Conservation (phyloP, 2,797 vertebrate species). For the Sebastes iracundus region DNA sequence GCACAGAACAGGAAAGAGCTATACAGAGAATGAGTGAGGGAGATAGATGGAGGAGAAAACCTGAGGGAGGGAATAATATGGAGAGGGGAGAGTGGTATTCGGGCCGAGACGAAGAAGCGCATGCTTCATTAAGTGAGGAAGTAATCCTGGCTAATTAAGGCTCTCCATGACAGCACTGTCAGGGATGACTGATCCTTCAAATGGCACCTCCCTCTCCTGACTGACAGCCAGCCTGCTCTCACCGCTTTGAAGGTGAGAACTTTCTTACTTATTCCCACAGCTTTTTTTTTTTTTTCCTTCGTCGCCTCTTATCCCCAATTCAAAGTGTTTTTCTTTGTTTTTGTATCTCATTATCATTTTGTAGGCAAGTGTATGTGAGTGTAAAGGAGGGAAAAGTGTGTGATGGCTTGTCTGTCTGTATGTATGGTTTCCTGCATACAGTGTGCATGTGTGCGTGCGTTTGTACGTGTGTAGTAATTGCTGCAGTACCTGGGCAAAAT, state of each 20-base stretch:
- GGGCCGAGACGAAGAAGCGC: slow-evolving; percentile 78
- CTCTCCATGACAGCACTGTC: slow-evolving; percentile 85
- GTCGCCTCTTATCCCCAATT: slow-evolving; percentile 70
- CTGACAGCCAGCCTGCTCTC: slow-evolving; percentile 79
- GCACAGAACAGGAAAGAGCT: slow-evolving; percentile 39
- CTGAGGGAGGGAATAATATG: slow-evolving; percentile 71
- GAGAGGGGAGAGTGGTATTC: slow-evolving; percentile 72
- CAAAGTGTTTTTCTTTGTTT: slow-evolving; percentile 76
- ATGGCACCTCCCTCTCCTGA: slow-evolving; percentile 80
- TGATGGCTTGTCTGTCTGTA: slow-evolving; percentile 37
- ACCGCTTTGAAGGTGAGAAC: slow-evolving; percentile 81
- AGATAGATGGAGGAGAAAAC: slow-evolving; percentile 69
- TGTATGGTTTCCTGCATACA: slow-evolving; percentile 17
- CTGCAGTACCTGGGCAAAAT: slow-evolving; percentile 68
- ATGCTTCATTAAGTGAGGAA: slow-evolving; percentile 86
- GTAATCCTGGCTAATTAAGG: slow-evolving; percentile 87
- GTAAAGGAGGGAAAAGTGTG: slow-evolving; percentile 30
- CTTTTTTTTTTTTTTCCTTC: slow-evolving; percentile 40
- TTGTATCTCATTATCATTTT: slow-evolving; percentile 72
- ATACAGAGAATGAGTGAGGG: slow-evolving; percentile 52
- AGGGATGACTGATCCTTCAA: slow-evolving; percentile 86
- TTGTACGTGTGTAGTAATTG: slow-evolving; percentile 57
- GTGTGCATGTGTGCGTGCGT: slow-evolving; percentile 9
- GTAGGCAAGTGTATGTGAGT: slow-evolving; percentile 36
- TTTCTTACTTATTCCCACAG: slow-evolving; percentile 79